Evolutionary conservation across 1,140 invertebrate species (phyloP), one percentile per base, ranked within the genome.

Genomic region (Drosophila grimshawi): DNA sequence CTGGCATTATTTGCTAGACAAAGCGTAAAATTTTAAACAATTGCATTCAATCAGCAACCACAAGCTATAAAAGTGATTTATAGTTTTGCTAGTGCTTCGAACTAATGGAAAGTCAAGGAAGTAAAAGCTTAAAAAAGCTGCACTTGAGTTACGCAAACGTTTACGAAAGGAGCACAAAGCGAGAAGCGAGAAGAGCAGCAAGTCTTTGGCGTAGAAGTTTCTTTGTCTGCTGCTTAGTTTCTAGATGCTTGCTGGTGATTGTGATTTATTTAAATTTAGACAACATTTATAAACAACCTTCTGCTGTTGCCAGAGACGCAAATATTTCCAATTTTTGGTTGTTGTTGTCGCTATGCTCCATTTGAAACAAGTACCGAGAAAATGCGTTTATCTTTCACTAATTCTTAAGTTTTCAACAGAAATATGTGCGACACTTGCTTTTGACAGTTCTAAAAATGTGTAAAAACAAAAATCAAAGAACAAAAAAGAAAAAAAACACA

Each of bases 371-470:
- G 69, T 72, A 67, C 62, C 29, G 11, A 39, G 65, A 43, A 61
- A 60, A 32, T 75, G 37, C 63, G 43, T 52, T 29, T 53, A 37
- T 33, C n/a, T 68, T 55, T 30, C n/a, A 60, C 70, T 55, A 73
- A 73, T 73, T 67, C 64, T 37, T 43, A 7, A 37, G 39, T 52
- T 66, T 43, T 59, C 64, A 66, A 61, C 32, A 55, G 63, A 35
- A 64, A 52, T 59, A 70, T 66, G 70, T 63, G 79, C 78, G 79
- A 88, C 82, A 76, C 67, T 74, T 63, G 39, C 64, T 62, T 73
- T 63, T 86, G 82, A 86, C 82, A 86, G 82, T 89, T 88, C 85
- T 88, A 88, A 88, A 69, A 69, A 83, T 89, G 83, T 76, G 67
- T 67, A 53, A 65, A 61, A 43, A 61, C 37, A 63, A 45, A 43